A percentile compares a stretch with the other conserved stretches of the same genome.
These are phyloP conservation scores for Sminthurides aquaticus DNA, from an alignment of 2,888 invertebrate species.

Conservation along the genomic window DNA sequence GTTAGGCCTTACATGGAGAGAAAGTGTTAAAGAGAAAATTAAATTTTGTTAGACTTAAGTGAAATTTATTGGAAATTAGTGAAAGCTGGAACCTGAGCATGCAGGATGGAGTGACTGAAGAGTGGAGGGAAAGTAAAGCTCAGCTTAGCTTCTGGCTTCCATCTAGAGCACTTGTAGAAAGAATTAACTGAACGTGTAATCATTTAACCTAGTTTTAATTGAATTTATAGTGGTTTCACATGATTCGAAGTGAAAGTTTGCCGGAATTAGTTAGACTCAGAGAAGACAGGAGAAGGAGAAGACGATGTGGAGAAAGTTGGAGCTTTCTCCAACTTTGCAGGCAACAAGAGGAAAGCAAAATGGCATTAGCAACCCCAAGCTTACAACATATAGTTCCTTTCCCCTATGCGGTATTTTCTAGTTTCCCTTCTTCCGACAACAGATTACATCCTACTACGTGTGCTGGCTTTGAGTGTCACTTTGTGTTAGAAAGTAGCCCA, in stretches of 20 bases:
- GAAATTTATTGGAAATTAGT: conserved; percentile 18
- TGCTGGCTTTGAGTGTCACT: not conserved
- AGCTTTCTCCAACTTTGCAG: no score
- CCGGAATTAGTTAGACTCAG: not conserved
- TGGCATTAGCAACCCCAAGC: no score
- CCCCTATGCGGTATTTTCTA: not conserved
- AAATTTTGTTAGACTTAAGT: conserved; percentile 18
- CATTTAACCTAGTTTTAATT: not conserved
- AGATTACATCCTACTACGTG: not conserved
- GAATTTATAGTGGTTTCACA: not conserved
- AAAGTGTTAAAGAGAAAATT: conserved; percentile 15
- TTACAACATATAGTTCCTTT: no score
- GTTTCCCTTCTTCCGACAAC: not conserved
- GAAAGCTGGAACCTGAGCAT: not conserved
- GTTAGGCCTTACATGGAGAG: not conserved
- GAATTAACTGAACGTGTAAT: not conserved
- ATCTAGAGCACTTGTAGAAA: not conserved
- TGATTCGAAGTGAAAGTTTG: not conserved
- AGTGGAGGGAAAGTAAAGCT: no score
- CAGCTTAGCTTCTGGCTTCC: not conserved
- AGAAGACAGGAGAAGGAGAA: not conserved
- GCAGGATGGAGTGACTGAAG: not conserved
- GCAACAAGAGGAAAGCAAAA: no score
- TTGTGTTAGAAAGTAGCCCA: not conserved
- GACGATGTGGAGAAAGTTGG: not conserved